Percentiles rank a stretch among this genome's conserved stretches.
Evolutionary conservation across 2,797 vertebrate species (phyloP).

Genomic region (Scleropages formosus): DNA sequence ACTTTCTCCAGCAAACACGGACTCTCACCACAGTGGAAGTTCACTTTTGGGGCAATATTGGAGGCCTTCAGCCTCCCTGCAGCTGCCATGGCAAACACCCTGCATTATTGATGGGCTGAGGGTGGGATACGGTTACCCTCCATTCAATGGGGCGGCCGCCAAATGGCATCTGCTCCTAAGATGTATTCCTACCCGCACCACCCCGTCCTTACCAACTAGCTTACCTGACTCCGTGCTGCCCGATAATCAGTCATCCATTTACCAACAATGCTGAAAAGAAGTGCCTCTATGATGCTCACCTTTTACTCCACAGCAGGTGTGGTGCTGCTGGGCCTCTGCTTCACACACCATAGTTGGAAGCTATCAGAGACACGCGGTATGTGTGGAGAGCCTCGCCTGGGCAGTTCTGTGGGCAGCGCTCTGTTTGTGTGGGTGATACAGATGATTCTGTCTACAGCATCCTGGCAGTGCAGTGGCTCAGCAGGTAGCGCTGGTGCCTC

Average conservation of each 20-base stretch:
- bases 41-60: background rate
- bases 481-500: no score
- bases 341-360: no score
- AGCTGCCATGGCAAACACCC: background rate
- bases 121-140: constrained; percentile 22
- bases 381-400: no score
- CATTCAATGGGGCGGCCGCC: background rate
- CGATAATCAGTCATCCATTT: background rate
- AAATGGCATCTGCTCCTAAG: background rate
- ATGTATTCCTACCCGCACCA: background rate
- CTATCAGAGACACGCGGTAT: no score
- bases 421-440: no score
- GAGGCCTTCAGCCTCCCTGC: background rate
- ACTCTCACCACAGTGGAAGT: background rate
- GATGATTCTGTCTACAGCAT: no score
- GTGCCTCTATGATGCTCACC: no score
- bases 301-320: no score
- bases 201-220: background rate
- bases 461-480: no score
- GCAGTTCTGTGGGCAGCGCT: no score
- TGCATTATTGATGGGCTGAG: constrained; percentile 31
- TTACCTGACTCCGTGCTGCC: background rate
- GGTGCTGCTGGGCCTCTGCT: no score
- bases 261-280: no score
- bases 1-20: background rate